These are phyloP conservation scores for Dunckerocampus dactyliophorus DNA, from an alignment of 2,113 vertebrate species.

Conservation along the genomic window DNA sequence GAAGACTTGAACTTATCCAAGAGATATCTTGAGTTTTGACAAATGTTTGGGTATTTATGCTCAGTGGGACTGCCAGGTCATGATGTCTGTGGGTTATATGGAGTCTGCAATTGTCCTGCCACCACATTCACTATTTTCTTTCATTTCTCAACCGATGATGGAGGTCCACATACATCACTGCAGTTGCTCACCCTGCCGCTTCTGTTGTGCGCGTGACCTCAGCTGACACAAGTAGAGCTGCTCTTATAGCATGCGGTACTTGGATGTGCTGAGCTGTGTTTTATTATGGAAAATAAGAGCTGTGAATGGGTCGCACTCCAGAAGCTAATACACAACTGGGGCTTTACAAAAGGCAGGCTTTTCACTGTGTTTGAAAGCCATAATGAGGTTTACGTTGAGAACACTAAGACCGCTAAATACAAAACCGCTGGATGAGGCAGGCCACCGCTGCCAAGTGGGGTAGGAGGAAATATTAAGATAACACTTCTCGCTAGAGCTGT, in stretches of 20 bases:
- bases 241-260: slow-evolving; percentile 50
- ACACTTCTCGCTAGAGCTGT: slow-evolving; percentile 20
- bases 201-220: slow-evolving; percentile 30
- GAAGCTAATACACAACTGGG: slow-evolving; percentile 42
- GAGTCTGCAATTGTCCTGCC: background rate
- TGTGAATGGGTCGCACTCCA: slow-evolving; percentile 39
- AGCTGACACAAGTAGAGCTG: slow-evolving; percentile 34
- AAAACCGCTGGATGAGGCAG: slow-evolving; percentile 27
- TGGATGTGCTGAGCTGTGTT: slow-evolving; percentile 62
- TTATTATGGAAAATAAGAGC: slow-evolving; percentile 66
- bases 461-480: slow-evolving; percentile 25
- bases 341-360: slow-evolving; percentile 44
- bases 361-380: slow-evolving; percentile 48
- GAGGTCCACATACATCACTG: slow-evolving; percentile 18
- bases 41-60: background rate
- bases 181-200: slow-evolving; percentile 9
- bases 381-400: slow-evolving; percentile 58
- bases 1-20: background rate
- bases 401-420: slow-evolving; percentile 48
- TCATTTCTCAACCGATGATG: slow-evolving; percentile 25
- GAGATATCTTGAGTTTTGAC: background rate
- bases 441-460: slow-evolving; percentile 31
- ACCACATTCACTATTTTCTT: slow-evolving; percentile 1
- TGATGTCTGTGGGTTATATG: background rate
- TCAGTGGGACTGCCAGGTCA: background rate